These are phyloP conservation scores for Nothocercus julius DNA, from an alignment of 2,113 vertebrate species.

Conservation along the genomic window DNA sequence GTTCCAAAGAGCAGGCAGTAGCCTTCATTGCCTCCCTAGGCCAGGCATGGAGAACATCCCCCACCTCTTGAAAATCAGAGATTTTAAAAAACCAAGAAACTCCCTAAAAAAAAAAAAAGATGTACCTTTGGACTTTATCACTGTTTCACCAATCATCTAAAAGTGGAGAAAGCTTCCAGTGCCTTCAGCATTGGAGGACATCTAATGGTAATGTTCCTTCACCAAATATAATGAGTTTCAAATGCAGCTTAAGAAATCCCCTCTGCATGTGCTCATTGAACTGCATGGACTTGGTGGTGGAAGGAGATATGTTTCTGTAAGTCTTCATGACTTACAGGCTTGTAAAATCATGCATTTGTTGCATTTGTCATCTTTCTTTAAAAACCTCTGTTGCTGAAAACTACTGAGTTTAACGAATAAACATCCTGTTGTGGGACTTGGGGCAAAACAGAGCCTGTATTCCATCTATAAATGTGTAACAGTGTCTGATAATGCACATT, in stretches of 20 bases:
- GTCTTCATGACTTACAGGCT: slow-evolving; percentile 62
- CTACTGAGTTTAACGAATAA: not conserved
- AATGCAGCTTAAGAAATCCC: slow-evolving; percentile 55
- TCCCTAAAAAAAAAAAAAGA: too few relatives aligned
- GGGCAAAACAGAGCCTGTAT: not conserved
- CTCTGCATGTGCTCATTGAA: slow-evolving; percentile 56
- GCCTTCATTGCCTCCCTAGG: not conserved
- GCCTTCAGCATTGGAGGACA: slow-evolving; percentile 76
- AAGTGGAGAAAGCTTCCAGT: slow-evolving; percentile 70
- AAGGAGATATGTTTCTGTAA: slow-evolving; percentile 61
- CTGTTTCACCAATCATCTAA: slow-evolving; percentile 72
- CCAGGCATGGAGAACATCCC: not conserved
- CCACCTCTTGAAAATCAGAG: not conserved
- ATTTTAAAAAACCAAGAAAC: not conserved
- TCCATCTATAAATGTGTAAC: not conserved
- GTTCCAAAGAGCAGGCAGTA: not conserved
- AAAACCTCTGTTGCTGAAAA: not conserved
- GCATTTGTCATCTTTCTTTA: not conserved
- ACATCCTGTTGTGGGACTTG: not conserved
- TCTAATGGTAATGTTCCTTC: slow-evolving; percentile 75
- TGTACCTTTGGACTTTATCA: not conserved
- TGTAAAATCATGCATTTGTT: slow-evolving; percentile 64
- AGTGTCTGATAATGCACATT: not conserved
- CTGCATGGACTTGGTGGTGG: slow-evolving; percentile 64
- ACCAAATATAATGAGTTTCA: slow-evolving; percentile 67